Evolutionary conservation across 2,888 invertebrate genomes (phyloP).

Genomic region (Rotaria socialis): DNA sequence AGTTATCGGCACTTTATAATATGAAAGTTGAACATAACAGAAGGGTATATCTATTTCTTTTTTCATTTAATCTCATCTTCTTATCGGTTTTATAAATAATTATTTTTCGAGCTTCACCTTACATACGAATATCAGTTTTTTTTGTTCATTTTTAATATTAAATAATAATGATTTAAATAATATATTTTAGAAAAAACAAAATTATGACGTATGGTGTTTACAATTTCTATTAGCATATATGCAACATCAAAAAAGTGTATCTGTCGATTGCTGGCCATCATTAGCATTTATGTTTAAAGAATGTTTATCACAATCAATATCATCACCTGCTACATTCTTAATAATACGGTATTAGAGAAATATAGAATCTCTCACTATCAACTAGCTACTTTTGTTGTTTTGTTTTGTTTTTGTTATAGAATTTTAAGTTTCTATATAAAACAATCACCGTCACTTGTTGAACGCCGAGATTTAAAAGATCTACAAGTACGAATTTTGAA

Average conservation of each 20-base stretch:
- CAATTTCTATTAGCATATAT: slow-evolving; percentile 45
- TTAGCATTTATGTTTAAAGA: slow-evolving; percentile 39
- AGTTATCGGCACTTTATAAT: slow-evolving; percentile 1
- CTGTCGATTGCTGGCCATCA: slow-evolving; percentile 17
- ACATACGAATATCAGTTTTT: not conserved
- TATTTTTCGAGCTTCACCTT: not conserved
- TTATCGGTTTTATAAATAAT: not conserved
- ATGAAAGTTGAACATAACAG: not conserved
- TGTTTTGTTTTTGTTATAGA: slow-evolving; percentile 37
- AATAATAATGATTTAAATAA: not conserved
- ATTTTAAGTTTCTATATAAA: slow-evolving; percentile 32
- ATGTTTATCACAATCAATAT: slow-evolving; percentile 40
- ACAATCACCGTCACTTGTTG: slow-evolving; percentile 53
- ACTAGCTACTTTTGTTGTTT: not conserved
- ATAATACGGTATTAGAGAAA: not conserved
- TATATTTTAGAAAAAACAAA: slow-evolving; percentile 43
- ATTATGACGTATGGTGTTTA: slow-evolving; percentile 42
- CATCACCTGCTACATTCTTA: slow-evolving; percentile 23
- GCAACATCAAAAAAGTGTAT: not conserved
- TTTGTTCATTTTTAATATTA: not conserved
- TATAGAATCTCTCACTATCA: not conserved
- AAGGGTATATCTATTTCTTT: not conserved
- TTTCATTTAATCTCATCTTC: not conserved
- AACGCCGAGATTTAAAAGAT: slow-evolving; percentile 75
- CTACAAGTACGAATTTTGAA: slow-evolving; percentile 64